Evolutionary conservation across 2,113 vertebrate species (phyloP).

Genomic region (Melanotaenia duboulayi): DNA sequence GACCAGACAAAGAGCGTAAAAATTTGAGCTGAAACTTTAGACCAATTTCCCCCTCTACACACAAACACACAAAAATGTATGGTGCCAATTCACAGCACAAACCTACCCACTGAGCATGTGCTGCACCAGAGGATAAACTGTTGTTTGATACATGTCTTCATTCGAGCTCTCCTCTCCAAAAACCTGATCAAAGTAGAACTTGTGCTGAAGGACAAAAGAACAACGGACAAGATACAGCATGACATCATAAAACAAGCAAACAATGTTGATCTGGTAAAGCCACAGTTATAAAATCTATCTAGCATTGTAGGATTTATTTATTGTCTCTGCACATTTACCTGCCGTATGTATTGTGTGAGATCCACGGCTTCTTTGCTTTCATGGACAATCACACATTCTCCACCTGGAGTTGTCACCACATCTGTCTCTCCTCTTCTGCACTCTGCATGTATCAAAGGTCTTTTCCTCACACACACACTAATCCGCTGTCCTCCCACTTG

Average conservation of each 20-base stretch:
- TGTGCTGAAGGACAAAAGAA: conserved; percentile 85
- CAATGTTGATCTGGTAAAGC: neutral
- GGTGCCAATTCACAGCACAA: neutral
- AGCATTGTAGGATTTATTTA: neutral
- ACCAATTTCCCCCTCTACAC: too few relatives aligned
- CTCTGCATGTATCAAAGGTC: conserved; percentile 85
- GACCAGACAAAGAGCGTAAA: neutral
- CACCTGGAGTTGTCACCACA: conserved; percentile 84
- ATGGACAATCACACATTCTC: conserved; percentile 86
- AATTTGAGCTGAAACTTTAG: neutral
- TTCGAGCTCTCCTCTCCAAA: conserved; percentile 90
- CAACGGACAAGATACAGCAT: neutral
- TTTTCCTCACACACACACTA: conserved; percentile 91
- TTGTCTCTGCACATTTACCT: conserved; percentile 77
- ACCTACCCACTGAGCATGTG: conserved; percentile 91
- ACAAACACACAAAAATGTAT: neutral
- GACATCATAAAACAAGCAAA: neutral
- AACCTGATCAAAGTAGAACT: conserved; percentile 94
- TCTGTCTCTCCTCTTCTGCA: conserved; percentile 85
- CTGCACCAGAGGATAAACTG: conserved; percentile 90
- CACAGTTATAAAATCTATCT: too few relatives aligned
- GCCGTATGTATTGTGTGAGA: conserved; percentile 89
- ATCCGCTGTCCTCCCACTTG: conserved; percentile 85
- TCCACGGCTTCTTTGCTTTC: conserved; percentile 92
- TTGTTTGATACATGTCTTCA: conserved; percentile 90